Evolutionary conservation across 1,140 invertebrate genomes (phyloP).

Genomic region (Pemphigus obesinymphae): DNA sequence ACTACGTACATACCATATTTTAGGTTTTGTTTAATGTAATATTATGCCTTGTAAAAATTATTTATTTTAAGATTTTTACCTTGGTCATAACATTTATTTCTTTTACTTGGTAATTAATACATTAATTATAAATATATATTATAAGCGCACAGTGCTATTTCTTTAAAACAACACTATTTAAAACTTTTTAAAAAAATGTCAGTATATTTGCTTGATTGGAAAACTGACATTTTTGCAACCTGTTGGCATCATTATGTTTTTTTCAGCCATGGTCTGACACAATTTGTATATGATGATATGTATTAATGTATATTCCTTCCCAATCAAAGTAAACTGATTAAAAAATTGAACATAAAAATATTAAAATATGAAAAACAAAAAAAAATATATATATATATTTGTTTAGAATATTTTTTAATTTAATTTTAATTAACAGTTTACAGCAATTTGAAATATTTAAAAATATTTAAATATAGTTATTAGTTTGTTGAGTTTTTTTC

Average conservation of each 20-base stretch:
- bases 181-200: not conserved
- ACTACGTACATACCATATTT: not conserved
- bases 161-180: not conserved
- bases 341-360: not conserved
- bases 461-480: not conserved
- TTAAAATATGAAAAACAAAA: not conserved
- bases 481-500: constrained; percentile 19
- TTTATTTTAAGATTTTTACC: not conserved
- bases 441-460: not conserved
- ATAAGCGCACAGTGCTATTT: not conserved
- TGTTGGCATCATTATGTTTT: not conserved
- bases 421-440: not conserved
- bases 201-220: not conserved
- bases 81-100: not conserved
- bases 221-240: not conserved
- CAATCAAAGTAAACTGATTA: not conserved
- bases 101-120: not conserved
- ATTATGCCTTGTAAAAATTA: not conserved
- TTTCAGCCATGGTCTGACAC: not conserved
- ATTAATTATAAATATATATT: not conserved
- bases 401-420: constrained; percentile 8
- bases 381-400: not conserved
- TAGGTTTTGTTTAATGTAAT: not conserved
- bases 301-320: constrained; percentile 5
- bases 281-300: constrained; percentile 7